Evolutionary conservation across 2,113 vertebrate species (phyloP).

Genomic region (Sapajus apella): DNA sequence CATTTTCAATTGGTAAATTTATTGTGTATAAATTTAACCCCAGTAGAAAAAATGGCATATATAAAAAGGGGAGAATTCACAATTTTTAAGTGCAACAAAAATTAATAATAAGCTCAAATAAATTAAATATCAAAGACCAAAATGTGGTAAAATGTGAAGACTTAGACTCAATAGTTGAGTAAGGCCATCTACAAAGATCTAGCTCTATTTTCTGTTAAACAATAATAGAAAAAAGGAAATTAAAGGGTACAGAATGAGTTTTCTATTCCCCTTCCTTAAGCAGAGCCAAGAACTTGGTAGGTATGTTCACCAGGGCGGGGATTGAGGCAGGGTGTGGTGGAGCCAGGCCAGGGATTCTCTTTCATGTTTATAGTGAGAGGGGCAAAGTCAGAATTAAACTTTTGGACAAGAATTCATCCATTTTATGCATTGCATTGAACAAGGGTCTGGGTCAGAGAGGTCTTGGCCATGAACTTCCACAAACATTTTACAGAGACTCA

Average conservation of each 20-base stretch:
- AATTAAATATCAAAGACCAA: background rate
- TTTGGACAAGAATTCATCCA: background rate
- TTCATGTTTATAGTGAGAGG: background rate
- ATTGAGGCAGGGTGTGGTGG: background rate
- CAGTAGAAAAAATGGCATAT: background rate
- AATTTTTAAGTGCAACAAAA: background rate
- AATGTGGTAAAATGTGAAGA: background rate
- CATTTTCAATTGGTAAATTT: background rate
- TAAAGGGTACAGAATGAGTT: background rate
- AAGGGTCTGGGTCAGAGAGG: background rate
- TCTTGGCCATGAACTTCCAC: background rate
- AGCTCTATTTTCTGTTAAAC: background rate
- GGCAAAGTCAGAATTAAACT: background rate
- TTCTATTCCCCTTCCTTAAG: background rate
- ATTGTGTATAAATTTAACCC: background rate
- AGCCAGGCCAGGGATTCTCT: background rate
- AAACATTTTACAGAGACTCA: background rate
- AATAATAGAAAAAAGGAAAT: background rate
- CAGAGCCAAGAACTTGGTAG: background rate
- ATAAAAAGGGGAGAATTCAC: background rate
- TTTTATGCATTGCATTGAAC: background rate
- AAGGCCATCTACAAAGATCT: background rate
- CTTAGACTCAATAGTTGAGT: background rate
- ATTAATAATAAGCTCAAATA: background rate
- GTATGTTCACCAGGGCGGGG: background rate